phyloP scores from a whole-genome alignment of 2,888 invertebrate genomes.

The Prenolepis imparis region DNA sequence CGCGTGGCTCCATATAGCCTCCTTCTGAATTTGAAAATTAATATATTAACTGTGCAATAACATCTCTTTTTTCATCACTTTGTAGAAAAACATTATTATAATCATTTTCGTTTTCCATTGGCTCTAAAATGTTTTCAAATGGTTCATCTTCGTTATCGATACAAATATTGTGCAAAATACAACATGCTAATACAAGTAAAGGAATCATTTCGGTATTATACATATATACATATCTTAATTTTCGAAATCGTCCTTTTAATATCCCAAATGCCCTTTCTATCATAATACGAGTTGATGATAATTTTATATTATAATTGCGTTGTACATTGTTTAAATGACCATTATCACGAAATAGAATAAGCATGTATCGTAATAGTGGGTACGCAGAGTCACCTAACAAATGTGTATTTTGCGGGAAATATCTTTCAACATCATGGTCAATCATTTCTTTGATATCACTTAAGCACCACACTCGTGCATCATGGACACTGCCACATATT shows the following conservation, averaged over 20 bases:
- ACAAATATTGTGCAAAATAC: background rate
- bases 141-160: conserved; percentile 36
- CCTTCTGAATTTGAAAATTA: too few relatives aligned
- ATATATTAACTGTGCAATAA: conserved; percentile 10
- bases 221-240: conserved; percentile 48
- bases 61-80: conserved; percentile 22
- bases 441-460: conserved; percentile 30
- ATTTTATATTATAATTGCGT: conserved; percentile 38
- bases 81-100: conserved; percentile 9
- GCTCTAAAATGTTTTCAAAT: conserved; percentile 40
- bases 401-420: conserved; percentile 14
- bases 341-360: conserved; percentile 48
- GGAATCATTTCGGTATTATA: conserved; percentile 47
- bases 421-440: conserved; percentile 10
- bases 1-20: too few relatives aligned
- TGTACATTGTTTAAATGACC: conserved; percentile 51
- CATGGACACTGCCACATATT: conserved; percentile 50
- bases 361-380: background rate
- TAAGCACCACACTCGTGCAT: conserved; percentile 52
- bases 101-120: conserved; percentile 41
- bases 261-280: conserved; percentile 54
- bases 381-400: conserved; percentile 18
- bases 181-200: conserved; percentile 19
- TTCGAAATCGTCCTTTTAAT: conserved; percentile 41
- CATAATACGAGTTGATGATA: conserved; percentile 40